Conservation (phyloP, 2,888 invertebrate species). For the Drosophila rubida region DNA sequence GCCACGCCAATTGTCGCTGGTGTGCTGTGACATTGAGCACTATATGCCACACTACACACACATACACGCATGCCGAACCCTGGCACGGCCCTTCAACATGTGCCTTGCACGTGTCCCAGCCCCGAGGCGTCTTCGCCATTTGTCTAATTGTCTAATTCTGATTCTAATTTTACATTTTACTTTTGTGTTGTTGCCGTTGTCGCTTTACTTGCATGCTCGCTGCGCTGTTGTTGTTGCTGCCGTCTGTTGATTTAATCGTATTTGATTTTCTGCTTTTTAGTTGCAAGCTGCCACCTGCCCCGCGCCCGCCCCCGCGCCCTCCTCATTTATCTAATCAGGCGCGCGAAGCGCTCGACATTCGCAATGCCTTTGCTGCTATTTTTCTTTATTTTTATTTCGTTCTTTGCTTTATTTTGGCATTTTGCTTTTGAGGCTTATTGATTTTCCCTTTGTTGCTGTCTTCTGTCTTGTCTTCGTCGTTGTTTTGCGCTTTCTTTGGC, state of each 20-base stretch:
- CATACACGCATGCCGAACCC: background rate
- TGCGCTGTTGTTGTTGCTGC: slow-evolving; percentile 19
- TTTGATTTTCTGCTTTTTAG: slow-evolving; percentile 28
- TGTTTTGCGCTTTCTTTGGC: slow-evolving; percentile 5
- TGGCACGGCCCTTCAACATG: slow-evolving; percentile 18
- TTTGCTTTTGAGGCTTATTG: slow-evolving; percentile 64
- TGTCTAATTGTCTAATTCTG: slow-evolving; percentile 74
- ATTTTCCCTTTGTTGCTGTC: slow-evolving; percentile 53
- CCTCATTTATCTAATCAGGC: slow-evolving; percentile 71
- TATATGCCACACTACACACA: slow-evolving; percentile 29
- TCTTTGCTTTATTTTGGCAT: slow-evolving; percentile 20
- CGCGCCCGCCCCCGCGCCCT: background rate
- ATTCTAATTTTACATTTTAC: slow-evolving; percentile 66
- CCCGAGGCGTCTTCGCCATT: slow-evolving; percentile 53
- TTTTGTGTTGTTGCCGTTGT: slow-evolving; percentile 10
- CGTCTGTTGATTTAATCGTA: slow-evolving; percentile 52
- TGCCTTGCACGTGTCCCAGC: slow-evolving; percentile 51
- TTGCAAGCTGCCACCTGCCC: background rate
- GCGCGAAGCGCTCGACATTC: slow-evolving; percentile 64
- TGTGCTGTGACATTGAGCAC: slow-evolving; percentile 66
- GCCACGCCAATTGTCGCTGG: slow-evolving; percentile 18
- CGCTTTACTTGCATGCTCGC: slow-evolving; percentile 4
- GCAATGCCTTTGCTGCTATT: slow-evolving; percentile 35
- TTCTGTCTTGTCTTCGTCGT: slow-evolving; percentile 14
- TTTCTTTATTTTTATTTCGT: slow-evolving; percentile 18